A percentile compares a stretch with the other conserved stretches of the same genome.
These are phyloP conservation scores for Galleria mellonella DNA, from an alignment of 1,140 invertebrate genomes.

Conservation along the genomic window DNA sequence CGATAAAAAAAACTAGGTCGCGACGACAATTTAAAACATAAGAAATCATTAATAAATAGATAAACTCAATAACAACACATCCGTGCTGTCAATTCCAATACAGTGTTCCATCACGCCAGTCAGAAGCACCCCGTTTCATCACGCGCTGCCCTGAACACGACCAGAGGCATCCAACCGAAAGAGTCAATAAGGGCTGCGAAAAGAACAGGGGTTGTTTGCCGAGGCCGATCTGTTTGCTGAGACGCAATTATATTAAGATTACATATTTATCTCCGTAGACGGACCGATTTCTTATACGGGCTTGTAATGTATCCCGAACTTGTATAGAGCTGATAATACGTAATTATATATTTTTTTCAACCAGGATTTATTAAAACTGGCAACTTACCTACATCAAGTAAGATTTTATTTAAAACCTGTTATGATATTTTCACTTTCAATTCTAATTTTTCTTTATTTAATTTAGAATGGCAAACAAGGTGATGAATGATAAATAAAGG, in stretches of 20 bases:
- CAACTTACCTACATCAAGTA: too few species aligned
- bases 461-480: too few species aligned
- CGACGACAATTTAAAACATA: too few species aligned
- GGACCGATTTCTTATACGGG: conserved; percentile 48
- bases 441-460: background rate
- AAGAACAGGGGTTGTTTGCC: conserved; percentile 23
- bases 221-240: conserved; percentile 28
- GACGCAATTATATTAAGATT: conserved; percentile 68
- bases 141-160: background rate
- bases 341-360: background rate
- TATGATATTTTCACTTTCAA: too few species aligned
- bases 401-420: too few species aligned
- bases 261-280: conserved; percentile 61
- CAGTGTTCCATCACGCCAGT: conserved; percentile 11
- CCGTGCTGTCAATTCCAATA: conserved; percentile 8
- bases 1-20: too few species aligned
- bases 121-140: conserved; percentile 1
- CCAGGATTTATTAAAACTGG: too few species aligned
- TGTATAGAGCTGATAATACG: conserved; percentile 23
- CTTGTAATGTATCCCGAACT: conserved; percentile 1
- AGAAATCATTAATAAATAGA: too few species aligned
- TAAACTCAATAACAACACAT: background rate
- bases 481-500: too few species aligned
- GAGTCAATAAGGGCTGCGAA: conserved; percentile 50
- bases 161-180: conserved; percentile 18